Evolutionary conservation across 2,888 invertebrate genomes (phyloP).

Genomic region (Megaustenia siamemsis): DNA sequence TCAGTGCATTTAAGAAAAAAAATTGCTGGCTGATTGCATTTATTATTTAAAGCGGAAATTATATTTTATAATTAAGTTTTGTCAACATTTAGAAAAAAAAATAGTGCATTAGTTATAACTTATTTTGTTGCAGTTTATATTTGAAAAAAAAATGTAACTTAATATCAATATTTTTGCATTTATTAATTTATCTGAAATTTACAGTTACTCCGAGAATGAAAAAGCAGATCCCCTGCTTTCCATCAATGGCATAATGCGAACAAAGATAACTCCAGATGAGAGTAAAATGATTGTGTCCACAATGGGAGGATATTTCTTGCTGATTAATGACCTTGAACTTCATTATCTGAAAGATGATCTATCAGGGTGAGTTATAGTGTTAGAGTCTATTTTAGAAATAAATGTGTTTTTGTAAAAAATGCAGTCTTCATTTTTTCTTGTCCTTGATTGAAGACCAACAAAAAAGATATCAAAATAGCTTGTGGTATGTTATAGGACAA

Average conservation of each 20-base stretch:
- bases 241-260: constrained; percentile 91
- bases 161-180: no score
- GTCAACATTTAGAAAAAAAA: no score
- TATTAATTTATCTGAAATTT: constrained; percentile 37
- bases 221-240: constrained; percentile 83
- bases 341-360: constrained; percentile 89
- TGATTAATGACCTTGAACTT: constrained; percentile 92
- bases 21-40: no score
- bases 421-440: not conserved
- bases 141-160: no score
- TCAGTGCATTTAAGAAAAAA: no score
- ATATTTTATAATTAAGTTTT: no score
- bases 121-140: no score
- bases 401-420: not conserved
- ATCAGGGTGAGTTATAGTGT: constrained; percentile 78
- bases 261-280: constrained; percentile 91
- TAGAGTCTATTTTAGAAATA: not conserved
- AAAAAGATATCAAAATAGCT: no score
- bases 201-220: constrained; percentile 69
- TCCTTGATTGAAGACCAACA: no score
- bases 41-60: no score
- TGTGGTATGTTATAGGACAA: no score
- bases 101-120: no score
- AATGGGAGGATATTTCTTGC: constrained; percentile 92
- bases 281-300: constrained; percentile 94